These are phyloP conservation scores for Hydra vulgaris DNA, from an alignment of 30 jellyfish, hydroid and myxozoan species.

Conservation along the genomic window DNA sequence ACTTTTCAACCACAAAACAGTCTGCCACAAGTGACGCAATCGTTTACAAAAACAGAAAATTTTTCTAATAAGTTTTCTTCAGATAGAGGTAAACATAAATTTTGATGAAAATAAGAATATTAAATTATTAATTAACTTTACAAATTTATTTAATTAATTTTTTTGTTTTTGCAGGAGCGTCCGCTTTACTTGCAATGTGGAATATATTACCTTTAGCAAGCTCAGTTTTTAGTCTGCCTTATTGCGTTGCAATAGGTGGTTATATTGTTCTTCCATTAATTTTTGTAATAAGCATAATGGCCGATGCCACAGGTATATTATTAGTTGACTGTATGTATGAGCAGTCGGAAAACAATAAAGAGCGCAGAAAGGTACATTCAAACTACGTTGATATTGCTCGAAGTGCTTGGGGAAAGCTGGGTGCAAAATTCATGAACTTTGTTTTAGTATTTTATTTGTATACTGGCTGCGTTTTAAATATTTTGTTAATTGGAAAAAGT, in stretches of 20 bases:
- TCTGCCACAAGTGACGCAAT: neutral
- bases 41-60: neutral
- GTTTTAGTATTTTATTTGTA: conserved; percentile 28
- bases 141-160: too few relatives aligned
- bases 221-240: conserved; percentile 26
- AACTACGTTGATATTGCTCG: conserved; percentile 53
- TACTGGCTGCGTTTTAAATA: conserved; percentile 23
- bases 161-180: conserved; percentile 32
- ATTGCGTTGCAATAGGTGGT: conserved; percentile 57
- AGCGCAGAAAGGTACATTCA: conserved; percentile 35
- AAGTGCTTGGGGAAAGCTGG: conserved; percentile 46
- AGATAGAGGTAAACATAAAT: neutral
- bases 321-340: conserved; percentile 68
- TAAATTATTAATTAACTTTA: too few relatives aligned
- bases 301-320: conserved; percentile 44
- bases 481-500: conserved; percentile 46
- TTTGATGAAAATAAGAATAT: too few relatives aligned
- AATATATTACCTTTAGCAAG: neutral
- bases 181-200: conserved; percentile 42
- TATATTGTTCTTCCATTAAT: conserved; percentile 25
- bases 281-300: conserved; percentile 35
- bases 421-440: conserved; percentile 41
- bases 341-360: conserved; percentile 49
- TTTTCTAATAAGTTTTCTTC: neutral
- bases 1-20: neutral